Evolutionary conservation across 1,140 invertebrate genomes (phyloP).

Genomic region (Grapholita molesta): DNA sequence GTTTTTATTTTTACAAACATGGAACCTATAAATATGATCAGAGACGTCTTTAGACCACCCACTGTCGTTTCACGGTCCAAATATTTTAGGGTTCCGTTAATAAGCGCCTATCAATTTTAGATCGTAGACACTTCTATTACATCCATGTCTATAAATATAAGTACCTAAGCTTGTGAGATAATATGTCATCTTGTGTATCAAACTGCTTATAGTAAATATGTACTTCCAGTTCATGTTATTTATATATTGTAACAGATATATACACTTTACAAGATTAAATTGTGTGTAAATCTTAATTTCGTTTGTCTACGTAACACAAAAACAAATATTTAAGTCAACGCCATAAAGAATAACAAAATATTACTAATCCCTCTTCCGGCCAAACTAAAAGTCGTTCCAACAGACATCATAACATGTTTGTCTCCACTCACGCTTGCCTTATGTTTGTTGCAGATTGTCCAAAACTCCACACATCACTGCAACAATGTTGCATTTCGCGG

Average conservation of each 20-base stretch:
- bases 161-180: no score
- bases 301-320: no score
- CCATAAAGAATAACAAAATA: no score
- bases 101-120: not conserved
- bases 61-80: conserved; percentile 8
- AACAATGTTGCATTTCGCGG: conserved; percentile 40
- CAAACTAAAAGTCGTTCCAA: not conserved
- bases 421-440: conserved; percentile 1
- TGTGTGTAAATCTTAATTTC: no score
- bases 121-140: no score
- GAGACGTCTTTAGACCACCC: conserved; percentile 12
- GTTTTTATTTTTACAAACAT: conserved; percentile 17
- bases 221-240: no score
- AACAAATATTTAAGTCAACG: no score
- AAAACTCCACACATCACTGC: conserved; percentile 25
- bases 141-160: no score
- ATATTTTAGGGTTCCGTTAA: conserved; percentile 6
- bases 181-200: no score
- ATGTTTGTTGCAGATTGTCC: conserved; percentile 7
- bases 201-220: no score
- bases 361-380: not conserved
- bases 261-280: no score
- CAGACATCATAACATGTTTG: not conserved
- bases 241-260: no score
- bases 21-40: conserved; percentile 17